These are phyloP conservation scores for Pristionchus japonicus DNA, from an alignment of 2,888 invertebrate species.

Conservation along the genomic window DNA sequence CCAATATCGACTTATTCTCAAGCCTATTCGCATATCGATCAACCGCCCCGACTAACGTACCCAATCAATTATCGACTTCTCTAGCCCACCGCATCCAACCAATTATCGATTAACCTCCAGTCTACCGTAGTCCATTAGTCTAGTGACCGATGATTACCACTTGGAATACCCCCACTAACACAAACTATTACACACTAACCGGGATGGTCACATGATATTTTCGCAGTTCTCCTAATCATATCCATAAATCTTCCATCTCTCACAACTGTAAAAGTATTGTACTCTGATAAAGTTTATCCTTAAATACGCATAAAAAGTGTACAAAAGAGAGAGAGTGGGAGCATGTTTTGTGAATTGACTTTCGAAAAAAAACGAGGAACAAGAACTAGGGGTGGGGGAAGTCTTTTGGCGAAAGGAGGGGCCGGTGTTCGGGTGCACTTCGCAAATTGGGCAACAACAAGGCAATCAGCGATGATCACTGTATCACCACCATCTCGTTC, in stretches of 20 bases:
- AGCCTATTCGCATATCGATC: no score
- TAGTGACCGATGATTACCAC: neutral
- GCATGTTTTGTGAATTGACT: neutral
- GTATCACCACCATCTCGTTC: neutral
- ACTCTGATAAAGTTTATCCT: constrained; percentile 33
- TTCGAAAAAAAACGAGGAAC: neutral
- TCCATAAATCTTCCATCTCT: neutral
- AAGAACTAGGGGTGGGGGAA: neutral
- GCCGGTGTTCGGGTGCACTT: neutral
- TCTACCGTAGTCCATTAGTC: neutral
- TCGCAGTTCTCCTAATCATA: neutral
- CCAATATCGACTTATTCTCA: no score
- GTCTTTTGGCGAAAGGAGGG: neutral
- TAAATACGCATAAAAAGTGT: neutral
- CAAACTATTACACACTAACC: neutral
- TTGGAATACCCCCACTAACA: neutral
- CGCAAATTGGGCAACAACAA: neutral
- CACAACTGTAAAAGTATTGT: neutral
- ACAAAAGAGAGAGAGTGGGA: neutral
- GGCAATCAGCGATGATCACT: neutral
- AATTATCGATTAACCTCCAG: neutral
- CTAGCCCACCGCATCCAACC: neutral
- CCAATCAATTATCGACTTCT: neutral
- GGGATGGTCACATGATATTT: neutral
- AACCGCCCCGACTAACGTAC: no score